Evolutionary conservation across 2,888 invertebrate species (phyloP).

Genomic region (Drosophila percnosoma): DNA sequence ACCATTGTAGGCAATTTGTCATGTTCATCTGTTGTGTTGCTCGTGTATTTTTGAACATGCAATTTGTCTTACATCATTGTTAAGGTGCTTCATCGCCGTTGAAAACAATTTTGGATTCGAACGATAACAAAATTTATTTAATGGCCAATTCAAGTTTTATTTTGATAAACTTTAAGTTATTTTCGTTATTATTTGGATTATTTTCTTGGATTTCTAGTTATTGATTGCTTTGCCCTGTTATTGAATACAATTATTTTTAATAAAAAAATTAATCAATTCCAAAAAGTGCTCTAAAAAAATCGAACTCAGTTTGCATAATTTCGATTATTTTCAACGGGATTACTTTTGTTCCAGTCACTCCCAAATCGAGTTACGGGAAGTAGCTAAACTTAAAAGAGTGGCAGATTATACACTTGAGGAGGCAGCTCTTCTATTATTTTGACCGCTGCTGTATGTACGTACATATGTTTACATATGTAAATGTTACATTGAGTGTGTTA

Average conservation of each 20-base stretch:
- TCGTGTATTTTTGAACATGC: not conserved
- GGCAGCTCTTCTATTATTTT: not conserved
- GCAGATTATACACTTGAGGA: not conserved
- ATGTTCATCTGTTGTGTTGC: not conserved
- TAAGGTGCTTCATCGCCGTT: not conserved
- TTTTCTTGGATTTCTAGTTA: not conserved
- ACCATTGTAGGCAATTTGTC: not conserved
- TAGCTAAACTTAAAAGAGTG: not conserved
- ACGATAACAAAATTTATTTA: not conserved
- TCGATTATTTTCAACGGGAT: not conserved
- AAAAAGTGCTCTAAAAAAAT: not conserved
- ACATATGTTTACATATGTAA: conserved; percentile 2
- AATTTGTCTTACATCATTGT: not conserved
- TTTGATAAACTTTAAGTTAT: not conserved
- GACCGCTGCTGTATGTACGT: not conserved
- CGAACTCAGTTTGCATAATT: not conserved
- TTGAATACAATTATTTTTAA: too few relatives aligned
- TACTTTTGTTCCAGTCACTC: not conserved
- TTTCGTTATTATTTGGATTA: not conserved
- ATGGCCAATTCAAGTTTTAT: not conserved
- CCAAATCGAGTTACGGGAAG: not conserved
- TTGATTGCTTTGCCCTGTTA: too few relatives aligned
- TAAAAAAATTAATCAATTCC: not conserved
- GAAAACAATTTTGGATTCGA: not conserved
- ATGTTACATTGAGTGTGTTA: conserved; percentile 3